Evolutionary conservation across 1,140 invertebrate species (phyloP), one percentile per base, ranked within the genome.

Genomic region (Drosophila mayri): DNA sequence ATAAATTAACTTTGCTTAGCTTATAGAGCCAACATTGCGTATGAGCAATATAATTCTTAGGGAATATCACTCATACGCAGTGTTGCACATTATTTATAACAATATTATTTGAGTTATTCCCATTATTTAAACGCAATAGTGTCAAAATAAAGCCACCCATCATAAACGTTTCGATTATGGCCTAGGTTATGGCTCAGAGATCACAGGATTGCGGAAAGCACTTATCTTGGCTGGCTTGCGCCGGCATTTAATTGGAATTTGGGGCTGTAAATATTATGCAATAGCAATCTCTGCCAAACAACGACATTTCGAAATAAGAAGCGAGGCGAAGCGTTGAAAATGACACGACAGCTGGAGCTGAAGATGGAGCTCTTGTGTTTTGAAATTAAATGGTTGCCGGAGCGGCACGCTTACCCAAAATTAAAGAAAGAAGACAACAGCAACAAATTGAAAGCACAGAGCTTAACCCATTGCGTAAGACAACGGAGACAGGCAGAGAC

Each of bases 241-340:
- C 71, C 82, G 70, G 40, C 63, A 72, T 73, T 74, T 75, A 88
- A 80, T 87, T 87, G 68, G 52, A 18, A 35, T 54, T 54, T 28
- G 28, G 5, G 12, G 20, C 52, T 54, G 37, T 22, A 54, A 37
- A 22, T 54, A 54, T 58, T 79, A 79, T 79, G 74, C 58, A 90
- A 90, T 65, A 32, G 37, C 22, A 64, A 78, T 54, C 43, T 40
- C 41, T 16, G 64, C 61, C 64, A 65, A 41, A 46, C 14, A 66
- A 43, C 50, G 18, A 43, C 49, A 58, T 88, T 78, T 72, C 57
- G 57, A 75, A 65, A 84, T 66, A 90, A 79, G 64, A 85, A 76
- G 64, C 63, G 74, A 79, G 43, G 63, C 86, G 67, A 67, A 85
- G 85, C 85, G 85, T 90, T 90, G 78, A 90, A 90, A 90, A 90